Conservation (phyloP, 2,888 invertebrate species). For the Mellilla xanthometata region DNA sequence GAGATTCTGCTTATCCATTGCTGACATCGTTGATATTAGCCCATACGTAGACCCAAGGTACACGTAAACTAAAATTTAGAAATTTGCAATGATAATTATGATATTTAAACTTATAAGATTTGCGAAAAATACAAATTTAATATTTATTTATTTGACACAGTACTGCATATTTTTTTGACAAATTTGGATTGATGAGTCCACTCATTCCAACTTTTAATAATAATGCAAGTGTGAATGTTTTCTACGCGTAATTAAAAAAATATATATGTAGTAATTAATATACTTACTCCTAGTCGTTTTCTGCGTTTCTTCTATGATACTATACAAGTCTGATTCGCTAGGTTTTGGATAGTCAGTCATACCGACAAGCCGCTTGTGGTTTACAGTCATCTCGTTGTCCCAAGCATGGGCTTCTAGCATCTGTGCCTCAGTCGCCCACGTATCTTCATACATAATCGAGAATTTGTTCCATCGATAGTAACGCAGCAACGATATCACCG, state of each 20-base stretch:
- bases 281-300: constrained; percentile 91
- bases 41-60: constrained; percentile 94
- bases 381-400: constrained; percentile 91
- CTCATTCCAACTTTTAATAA: too few species aligned
- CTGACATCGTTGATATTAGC: constrained; percentile 94
- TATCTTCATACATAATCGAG: constrained; percentile 92
- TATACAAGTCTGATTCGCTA: constrained; percentile 92
- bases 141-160: too few species aligned
- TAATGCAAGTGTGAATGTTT: too few species aligned
- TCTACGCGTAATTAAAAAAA: too few species aligned
- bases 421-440: constrained; percentile 91
- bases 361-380: constrained; percentile 87
- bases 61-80: constrained; percentile 96
- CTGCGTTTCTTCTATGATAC: constrained; percentile 92
- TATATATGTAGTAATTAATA: too few species aligned
- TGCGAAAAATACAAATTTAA: too few species aligned
- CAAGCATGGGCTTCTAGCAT: constrained; percentile 90
- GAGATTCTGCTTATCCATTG: constrained; percentile 93
- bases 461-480: constrained; percentile 98
- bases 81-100: too few species aligned
- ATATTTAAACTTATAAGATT: too few species aligned
- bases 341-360: constrained; percentile 88
- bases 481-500: constrained; percentile 93
- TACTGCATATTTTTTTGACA: too few species aligned
- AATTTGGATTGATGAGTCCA: too few species aligned